Evolutionary conservation across 2,888 invertebrate species (phyloP), one percentile per base, ranked within the genome.

Genomic region (Coecobrya sp.): DNA sequence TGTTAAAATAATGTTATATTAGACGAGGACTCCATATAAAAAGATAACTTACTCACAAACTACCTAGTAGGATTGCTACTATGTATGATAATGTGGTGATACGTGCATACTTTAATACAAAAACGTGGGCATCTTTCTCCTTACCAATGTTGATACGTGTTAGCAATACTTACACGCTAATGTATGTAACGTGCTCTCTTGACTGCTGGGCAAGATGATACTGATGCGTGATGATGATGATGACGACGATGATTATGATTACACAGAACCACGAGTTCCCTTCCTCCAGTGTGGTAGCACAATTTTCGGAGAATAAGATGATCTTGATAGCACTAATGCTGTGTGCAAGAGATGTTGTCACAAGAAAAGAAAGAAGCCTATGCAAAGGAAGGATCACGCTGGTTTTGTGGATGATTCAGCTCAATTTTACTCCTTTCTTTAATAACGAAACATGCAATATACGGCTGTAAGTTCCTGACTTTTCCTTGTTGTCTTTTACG

Each of bases 1-100:
- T 85, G 85, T 85, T 90, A 85, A 90, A 90, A 84, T 76, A 73
- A 85, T 90, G 81, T 68, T 82, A 82, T 62, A 82, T 70, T 52
- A 55, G 52, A 52, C 52, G 55, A 52, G 55, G 42, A 27, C 36
- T 62, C 59, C 36, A 62, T 82, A 62, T 82, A 79, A 52, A 79
- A 79, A 79, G 79, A 79, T 79, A 82, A 82, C 82, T 82, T 82
- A 82, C 82, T 79, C 79, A 52, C 52, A 73, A 79, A 79, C 25
- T 79, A 55, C 79, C 52, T 7, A 55, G 52, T 79, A 27, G 19
- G 45, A 52, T 55, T 27, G 25, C 79, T 79, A 76, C 45, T 76
- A 76, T 76, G 73, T 76, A 79, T 79, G 79, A 79, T 79, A 79
- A 85, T 85, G 65, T 85, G 85, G 85, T 85, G 86, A 52, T 65